phyloP scores from a whole-genome alignment of 2,888 invertebrate species.

The Cyrtodaria siliqua region DNA sequence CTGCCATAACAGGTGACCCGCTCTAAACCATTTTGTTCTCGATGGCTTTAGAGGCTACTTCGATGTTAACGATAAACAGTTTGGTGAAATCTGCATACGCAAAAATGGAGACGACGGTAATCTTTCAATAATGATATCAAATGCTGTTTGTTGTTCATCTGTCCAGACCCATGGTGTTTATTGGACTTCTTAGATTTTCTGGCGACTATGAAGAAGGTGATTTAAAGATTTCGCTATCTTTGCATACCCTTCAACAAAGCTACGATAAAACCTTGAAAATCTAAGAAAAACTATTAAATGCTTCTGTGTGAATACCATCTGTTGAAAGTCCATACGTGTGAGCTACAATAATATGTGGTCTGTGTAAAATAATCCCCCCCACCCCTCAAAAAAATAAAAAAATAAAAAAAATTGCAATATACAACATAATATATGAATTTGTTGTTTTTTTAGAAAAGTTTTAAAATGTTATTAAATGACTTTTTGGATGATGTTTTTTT shows the following conservation, averaged over 20 bases:
- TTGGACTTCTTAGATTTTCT: background rate
- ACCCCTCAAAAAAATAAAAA: no score
- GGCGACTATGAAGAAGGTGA: background rate
- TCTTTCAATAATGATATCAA: background rate
- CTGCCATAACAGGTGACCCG: constrained; percentile 9
- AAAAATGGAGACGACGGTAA: background rate
- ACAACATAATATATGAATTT: no score
- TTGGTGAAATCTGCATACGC: constrained; percentile 13
- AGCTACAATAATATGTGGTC: background rate
- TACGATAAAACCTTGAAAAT: background rate
- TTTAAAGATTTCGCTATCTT: constrained; percentile 7
- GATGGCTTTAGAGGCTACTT: background rate
- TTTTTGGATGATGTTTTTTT: no score
- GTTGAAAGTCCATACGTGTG: background rate
- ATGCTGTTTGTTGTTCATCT: background rate
- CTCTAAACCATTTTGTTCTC: constrained; percentile 11
- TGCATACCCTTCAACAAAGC: constrained; percentile 3
- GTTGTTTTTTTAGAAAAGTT: no score
- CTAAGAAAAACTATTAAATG: background rate
- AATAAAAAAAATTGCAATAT: no score
- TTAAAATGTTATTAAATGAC: no score
- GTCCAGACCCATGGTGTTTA: background rate
- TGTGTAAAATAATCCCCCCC: no score
- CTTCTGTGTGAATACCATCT: background rate
- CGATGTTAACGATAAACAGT: background rate